These are phyloP conservation scores for Megalops cyprinoides DNA, from an alignment of 2,797 vertebrate genomes.

Conservation along the genomic window DNA sequence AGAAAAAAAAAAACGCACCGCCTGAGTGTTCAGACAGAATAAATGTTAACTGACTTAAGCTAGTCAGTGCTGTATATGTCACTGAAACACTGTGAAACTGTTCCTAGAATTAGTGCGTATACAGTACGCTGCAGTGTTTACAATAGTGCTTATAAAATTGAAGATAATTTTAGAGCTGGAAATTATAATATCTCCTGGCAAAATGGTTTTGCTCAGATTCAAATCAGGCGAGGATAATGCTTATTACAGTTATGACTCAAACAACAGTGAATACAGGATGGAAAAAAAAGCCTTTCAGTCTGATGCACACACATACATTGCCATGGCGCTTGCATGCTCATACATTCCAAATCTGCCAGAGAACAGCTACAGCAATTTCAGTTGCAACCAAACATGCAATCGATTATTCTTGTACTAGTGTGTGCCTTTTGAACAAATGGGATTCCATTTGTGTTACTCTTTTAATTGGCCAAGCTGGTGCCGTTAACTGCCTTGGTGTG, in stretches of 20 bases:
- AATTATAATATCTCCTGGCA: not conserved
- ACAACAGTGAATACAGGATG: not conserved
- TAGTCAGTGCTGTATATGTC: not conserved
- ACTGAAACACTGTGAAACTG: not conserved
- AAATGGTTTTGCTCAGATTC: not conserved
- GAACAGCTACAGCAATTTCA: not conserved
- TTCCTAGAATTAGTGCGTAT: not conserved
- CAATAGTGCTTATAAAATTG: not conserved
- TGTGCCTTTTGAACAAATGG: not conserved
- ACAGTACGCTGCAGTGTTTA: too few species aligned
- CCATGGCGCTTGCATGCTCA: not conserved
- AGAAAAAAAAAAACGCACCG: not conserved
- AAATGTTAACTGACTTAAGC: not conserved
- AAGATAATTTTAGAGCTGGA: not conserved
- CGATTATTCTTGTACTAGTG: not conserved
- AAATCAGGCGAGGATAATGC: not conserved
- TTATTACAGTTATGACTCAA: not conserved
- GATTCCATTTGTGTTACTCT: not conserved
- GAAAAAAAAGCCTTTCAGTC: not conserved
- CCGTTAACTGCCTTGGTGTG: not conserved
- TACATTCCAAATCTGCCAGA: not conserved
- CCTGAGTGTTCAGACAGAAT: not conserved
- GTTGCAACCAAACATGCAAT: not conserved
- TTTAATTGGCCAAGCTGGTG: not conserved
- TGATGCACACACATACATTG: not conserved